Conservation (phyloP, 2,888 invertebrate species). For the Polymixis lichenea region DNA sequence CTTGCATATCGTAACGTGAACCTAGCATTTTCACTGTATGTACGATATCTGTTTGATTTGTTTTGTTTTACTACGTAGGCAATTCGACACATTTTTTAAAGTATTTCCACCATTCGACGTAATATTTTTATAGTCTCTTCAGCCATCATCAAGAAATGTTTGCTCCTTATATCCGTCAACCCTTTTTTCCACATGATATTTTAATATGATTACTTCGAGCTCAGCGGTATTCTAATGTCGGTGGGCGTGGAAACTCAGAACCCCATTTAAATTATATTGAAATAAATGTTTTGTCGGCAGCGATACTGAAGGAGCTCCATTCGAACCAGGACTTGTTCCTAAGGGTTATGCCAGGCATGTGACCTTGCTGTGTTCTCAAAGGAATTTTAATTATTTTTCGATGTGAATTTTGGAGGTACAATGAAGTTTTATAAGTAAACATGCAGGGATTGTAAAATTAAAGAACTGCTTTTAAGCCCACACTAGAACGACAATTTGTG, state of each 20-base stretch:
- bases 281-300: constrained; percentile 60
- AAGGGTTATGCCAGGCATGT: constrained; percentile 63
- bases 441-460: constrained; percentile 1
- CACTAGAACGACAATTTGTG: not conserved
- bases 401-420: constrained; percentile 52
- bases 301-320: constrained; percentile 42
- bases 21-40: not conserved
- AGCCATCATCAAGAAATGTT: not conserved
- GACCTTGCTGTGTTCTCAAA: constrained; percentile 59
- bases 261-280: constrained; percentile 68
- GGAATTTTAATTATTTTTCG: constrained; percentile 67
- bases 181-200: not conserved
- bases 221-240: constrained; percentile 59
- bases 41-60: not conserved
- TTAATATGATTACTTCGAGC: constrained; percentile 10
- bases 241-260: constrained; percentile 64
- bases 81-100: not conserved
- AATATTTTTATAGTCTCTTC: not conserved
- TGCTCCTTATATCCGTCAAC: not conserved
- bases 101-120: not conserved
- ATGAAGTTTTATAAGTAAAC: constrained; percentile 20
- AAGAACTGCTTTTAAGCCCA: not conserved
- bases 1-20: not conserved
- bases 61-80: not conserved
- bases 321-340: constrained; percentile 50